phyloP scores from a whole-genome alignment of 2,888 invertebrate species.

The Ophion slaviceki region DNA sequence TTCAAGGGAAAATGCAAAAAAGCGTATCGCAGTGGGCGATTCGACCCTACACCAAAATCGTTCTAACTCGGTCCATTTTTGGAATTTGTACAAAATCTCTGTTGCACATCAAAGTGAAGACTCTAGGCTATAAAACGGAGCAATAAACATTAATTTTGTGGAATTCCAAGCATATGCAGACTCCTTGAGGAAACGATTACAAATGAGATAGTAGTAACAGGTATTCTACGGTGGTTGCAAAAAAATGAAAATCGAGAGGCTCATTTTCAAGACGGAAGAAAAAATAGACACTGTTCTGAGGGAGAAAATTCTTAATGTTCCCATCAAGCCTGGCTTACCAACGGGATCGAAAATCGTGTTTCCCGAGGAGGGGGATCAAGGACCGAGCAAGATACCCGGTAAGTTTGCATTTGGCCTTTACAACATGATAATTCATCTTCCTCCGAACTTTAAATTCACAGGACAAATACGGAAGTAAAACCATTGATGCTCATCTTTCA shows the following conservation, averaged over 20 bases:
- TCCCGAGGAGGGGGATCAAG: slow-evolving; percentile 92
- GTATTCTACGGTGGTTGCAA: slow-evolving; percentile 91
- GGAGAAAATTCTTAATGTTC: slow-evolving; percentile 90
- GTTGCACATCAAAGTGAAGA: no score
- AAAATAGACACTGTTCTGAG: slow-evolving; percentile 86
- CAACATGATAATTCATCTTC: neutral
- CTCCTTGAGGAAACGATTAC: neutral
- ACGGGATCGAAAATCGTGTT: slow-evolving; percentile 90
- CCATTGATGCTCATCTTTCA: no score
- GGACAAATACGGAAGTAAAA: no score
- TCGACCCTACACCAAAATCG: no score
- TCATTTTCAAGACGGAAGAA: slow-evolving; percentile 88
- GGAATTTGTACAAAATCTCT: no score
- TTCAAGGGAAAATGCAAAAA: no score
- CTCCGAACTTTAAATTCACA: no score
- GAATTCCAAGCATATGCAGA: neutral
- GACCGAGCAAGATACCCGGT: slow-evolving; percentile 89
- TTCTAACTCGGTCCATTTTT: no score
- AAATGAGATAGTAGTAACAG: slow-evolving; percentile 69
- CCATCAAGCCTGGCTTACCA: slow-evolving; percentile 90
- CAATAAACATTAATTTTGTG: neutral
- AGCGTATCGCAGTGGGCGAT: no score
- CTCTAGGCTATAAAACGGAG: no score
- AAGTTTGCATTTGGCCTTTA: slow-evolving; percentile 50
- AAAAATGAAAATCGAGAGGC: slow-evolving; percentile 91